Evolutionary conservation across 2,113 vertebrate species (phyloP).

Genomic region (Nyctibius bracteatus): DNA sequence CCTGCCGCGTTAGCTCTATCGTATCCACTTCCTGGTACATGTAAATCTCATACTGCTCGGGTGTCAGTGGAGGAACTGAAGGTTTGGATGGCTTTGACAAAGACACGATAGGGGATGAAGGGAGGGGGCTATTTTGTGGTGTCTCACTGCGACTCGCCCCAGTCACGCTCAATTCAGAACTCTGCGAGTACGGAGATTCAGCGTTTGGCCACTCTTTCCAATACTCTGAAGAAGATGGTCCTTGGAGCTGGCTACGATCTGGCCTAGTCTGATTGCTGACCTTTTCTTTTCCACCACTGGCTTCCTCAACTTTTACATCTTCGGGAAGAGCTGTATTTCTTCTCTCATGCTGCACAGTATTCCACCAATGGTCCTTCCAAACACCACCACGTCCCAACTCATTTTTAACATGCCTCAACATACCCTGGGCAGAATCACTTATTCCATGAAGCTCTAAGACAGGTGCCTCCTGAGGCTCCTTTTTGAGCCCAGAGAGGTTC

Average conservation of each 20-base stretch:
- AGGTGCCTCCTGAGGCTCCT: conserved; percentile 78
- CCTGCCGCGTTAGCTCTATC: conserved; percentile 87
- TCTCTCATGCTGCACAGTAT: conserved; percentile 82
- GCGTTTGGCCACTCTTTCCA: conserved; percentile 88
- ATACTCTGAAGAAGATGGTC: conserved; percentile 82
- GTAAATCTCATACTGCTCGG: conserved; percentile 92
- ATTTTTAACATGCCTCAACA: conserved; percentile 77
- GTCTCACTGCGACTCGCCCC: conserved; percentile 84
- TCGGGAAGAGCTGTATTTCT: conserved; percentile 72
- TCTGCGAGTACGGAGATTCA: conserved; percentile 85
- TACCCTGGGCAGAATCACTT: conserved; percentile 73
- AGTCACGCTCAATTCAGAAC: conserved; percentile 82
- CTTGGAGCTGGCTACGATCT: conserved; percentile 77
- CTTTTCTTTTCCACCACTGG: conserved; percentile 79
- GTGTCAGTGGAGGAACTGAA: conserved; percentile 83
- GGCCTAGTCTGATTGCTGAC: conserved; percentile 68
- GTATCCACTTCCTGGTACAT: conserved; percentile 95
- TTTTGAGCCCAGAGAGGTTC: conserved; percentile 82
- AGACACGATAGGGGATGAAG: conserved; percentile 81
- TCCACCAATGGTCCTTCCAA: conserved; percentile 97
- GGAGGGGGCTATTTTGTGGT: conserved; percentile 85
- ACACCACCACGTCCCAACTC: conserved; percentile 79
- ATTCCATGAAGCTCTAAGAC: conserved; percentile 76
- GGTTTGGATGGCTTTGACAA: conserved; percentile 83
- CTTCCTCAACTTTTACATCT: conserved; percentile 82